phyloP scores from a whole-genome alignment of 2,113 vertebrate species.

The Pan troglodytes region NHGRI_mPanTro3-v2.1_pri NC_072403.2:119823001-119823500 shows the following conservation, averaged over 20 bases:
- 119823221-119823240: conserved; percentile 29
- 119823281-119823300: conserved; percentile 34
- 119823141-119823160: conserved; percentile 15
- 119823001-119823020: not conserved
- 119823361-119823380: conserved; percentile 13
- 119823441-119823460: conserved; percentile 99
- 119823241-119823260: not conserved
- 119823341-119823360: conserved; percentile 14
- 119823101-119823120: not conserved
- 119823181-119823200: not conserved
- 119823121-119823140: conserved; percentile 23
- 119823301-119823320: conserved; percentile 17
- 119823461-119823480: conserved; percentile 98
- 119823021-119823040: conserved; percentile 19
- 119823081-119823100: not conserved
- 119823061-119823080: not conserved
- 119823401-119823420: conserved; percentile 99
- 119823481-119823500: conserved; percentile 97
- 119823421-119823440: conserved; percentile 98
- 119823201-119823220: not conserved
- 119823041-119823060: conserved; percentile 35
- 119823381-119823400: conserved; percentile 21
- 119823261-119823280: not conserved
- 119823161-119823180: not conserved
- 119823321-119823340: not conserved